Conservation (phyloP, 2,113 vertebrate genomes). For the Rhea americana region DNA sequence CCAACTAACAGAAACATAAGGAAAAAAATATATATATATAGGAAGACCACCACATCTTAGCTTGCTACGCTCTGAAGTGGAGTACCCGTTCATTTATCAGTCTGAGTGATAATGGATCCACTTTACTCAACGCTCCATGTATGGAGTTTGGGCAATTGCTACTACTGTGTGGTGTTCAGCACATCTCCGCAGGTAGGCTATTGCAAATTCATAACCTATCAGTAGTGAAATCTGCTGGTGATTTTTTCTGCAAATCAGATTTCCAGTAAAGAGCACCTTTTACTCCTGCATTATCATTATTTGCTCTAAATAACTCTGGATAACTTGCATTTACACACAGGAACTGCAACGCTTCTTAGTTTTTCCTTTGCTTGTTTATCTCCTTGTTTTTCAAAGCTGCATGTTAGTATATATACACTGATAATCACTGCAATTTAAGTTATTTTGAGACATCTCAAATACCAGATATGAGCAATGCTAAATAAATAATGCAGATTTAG, state of each 20-base stretch:
- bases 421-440: neutral
- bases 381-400: neutral
- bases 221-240: neutral
- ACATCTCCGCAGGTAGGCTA: neutral
- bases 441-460: neutral
- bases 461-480: neutral
- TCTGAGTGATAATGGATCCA: neutral
- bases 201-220: neutral
- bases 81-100: neutral
- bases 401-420: neutral
- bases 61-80: neutral
- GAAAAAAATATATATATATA: neutral
- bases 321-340: neutral
- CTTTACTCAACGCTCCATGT: neutral
- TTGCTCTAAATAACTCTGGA: neutral
- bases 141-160: neutral
- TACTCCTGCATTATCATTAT: neutral
- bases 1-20: neutral
- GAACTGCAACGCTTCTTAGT: neutral
- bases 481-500: neutral
- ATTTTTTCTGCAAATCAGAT: neutral
- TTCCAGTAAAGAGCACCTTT: neutral
- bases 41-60: neutral
- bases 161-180: neutral
- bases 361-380: neutral